Conservation (phyloP, 2,888 invertebrate genomes). For the Spodoptera exigua region DNA sequence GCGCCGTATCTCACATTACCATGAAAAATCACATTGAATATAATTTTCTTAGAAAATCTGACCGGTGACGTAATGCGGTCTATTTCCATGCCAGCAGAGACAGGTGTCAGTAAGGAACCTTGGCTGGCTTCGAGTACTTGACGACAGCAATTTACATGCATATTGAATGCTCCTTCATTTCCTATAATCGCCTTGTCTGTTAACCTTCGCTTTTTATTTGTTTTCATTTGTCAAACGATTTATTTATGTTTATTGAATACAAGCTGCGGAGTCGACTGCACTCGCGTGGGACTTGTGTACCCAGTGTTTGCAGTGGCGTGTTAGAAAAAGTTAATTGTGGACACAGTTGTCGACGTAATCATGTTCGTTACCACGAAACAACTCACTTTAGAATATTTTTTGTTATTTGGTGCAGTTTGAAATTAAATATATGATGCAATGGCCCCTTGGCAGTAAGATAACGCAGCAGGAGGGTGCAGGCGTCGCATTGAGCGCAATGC, state of each 20-base stretch:
- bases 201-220: conserved; percentile 14
- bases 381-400: neutral
- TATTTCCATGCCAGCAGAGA: conserved; percentile 26
- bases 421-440: neutral
- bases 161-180: conserved; percentile 45
- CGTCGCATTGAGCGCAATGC: conserved; percentile 85
- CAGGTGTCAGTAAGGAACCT: conserved; percentile 51
- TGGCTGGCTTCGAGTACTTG: conserved; percentile 29
- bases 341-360: no score
- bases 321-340: neutral
- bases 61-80: conserved; percentile 41
- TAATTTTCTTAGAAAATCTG: conserved; percentile 45
- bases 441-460: conserved; percentile 58
- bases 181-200: conserved; percentile 30
- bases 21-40: conserved; percentile 63
- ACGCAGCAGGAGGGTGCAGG: conserved; percentile 73
- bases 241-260: neutral
- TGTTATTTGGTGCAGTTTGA: neutral
- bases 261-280: neutral
- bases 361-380: no score
- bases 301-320: neutral
- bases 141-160: conserved; percentile 53
- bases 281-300: neutral
- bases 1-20: conserved; percentile 58
- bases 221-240: conserved; percentile 15